Evolutionary conservation across 2,113 vertebrate genomes (phyloP).

Genomic region (Phoenicopterus ruber): DNA sequence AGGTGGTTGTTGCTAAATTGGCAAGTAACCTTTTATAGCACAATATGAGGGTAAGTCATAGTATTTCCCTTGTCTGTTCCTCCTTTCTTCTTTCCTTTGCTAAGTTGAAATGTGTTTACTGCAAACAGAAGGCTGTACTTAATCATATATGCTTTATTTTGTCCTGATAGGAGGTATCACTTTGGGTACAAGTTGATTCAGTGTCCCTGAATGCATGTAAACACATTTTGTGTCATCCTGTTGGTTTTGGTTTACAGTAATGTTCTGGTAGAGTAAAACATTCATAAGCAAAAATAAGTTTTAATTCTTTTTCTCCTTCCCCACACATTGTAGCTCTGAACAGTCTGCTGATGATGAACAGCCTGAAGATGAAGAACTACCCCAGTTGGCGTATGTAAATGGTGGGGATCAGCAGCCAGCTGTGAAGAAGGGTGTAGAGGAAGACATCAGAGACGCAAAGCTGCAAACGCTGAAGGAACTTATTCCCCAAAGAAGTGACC

Average conservation of each 20-base stretch:
- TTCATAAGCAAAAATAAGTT: background rate
- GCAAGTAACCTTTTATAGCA: background rate
- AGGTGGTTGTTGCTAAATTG: background rate
- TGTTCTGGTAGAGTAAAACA: background rate
- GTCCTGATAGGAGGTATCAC: background rate
- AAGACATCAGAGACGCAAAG: slow-evolving; percentile 73
- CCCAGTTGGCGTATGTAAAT: background rate
- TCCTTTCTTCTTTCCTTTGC: background rate
- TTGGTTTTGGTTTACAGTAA: background rate
- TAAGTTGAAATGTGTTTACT: background rate
- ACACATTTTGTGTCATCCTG: background rate
- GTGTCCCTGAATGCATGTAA: background rate
- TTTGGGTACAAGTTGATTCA: background rate
- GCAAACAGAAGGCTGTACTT: background rate
- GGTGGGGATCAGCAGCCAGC: background rate
- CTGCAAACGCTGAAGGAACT: slow-evolving; percentile 77
- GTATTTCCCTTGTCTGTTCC: background rate
- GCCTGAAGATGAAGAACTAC: background rate
- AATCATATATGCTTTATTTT: background rate
- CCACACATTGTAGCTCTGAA: slow-evolving; percentile 28
- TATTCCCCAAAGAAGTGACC: slow-evolving; percentile 80
- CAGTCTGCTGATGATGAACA: slow-evolving; percentile 69
- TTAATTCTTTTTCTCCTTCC: background rate
- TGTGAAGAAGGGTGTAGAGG: background rate
- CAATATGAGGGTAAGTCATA: background rate